Percentiles rank a stretch among this genome's conserved stretches.
These are phyloP conservation scores for Platyscapa corneri DNA, from an alignment of 1,140 invertebrate genomes.

Conservation along the genomic window DNA sequence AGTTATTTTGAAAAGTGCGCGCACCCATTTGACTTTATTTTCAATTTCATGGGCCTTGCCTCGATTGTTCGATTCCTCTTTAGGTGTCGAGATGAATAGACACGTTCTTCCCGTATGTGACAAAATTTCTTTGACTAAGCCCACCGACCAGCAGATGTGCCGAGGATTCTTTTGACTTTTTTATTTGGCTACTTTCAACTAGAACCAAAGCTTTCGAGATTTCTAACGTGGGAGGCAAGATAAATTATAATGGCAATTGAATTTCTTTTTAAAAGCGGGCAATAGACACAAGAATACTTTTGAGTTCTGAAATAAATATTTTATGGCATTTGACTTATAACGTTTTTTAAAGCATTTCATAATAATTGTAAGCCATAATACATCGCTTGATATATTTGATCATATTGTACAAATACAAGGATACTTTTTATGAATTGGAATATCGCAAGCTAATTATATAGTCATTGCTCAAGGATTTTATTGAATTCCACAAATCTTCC, in stretches of 20 bases:
- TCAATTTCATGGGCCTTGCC: not conserved
- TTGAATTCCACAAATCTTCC: no score
- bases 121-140: slow-evolving; percentile 8
- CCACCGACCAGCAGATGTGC: slow-evolving; percentile 3
- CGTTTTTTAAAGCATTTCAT: not conserved
- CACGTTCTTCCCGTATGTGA: not conserved
- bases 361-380: not conserved
- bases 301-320: not conserved
- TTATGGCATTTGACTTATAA: not conserved
- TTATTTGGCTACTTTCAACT: slow-evolving; percentile 15
- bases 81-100: slow-evolving; percentile 7
- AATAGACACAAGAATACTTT: not conserved
- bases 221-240: slow-evolving; percentile 5
- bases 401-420: not conserved
- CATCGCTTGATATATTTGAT: not conserved
- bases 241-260: slow-evolving; percentile 42
- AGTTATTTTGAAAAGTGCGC: not conserved
- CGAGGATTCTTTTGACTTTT: slow-evolving; percentile 6
- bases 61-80: not conserved
- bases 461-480: not conserved
- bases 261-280: not conserved
- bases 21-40: not conserved
- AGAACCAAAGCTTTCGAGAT: slow-evolving; percentile 1
- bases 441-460: not conserved
- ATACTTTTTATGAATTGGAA: not conserved